Evolutionary conservation across 2,797 vertebrate species (phyloP).

Genomic region (Eutrigla gurnardus): DNA sequence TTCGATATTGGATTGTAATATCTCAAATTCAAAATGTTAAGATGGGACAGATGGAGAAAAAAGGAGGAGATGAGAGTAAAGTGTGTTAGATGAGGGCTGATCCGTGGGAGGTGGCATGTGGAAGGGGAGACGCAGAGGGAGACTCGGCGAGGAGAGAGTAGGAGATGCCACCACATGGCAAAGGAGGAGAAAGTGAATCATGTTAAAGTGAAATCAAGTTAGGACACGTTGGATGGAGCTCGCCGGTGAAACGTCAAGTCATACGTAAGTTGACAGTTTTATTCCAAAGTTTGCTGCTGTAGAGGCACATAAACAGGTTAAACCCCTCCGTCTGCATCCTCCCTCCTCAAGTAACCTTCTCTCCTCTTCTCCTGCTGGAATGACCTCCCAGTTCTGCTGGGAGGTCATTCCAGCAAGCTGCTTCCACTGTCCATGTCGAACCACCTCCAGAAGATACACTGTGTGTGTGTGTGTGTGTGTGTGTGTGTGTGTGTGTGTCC

Average conservation of each 20-base stretch:
- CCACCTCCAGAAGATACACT: slow-evolving; percentile 34
- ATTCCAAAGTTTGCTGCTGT: slow-evolving; percentile 25
- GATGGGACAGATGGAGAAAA: slow-evolving; percentile 5
- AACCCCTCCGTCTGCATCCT: slow-evolving; percentile 21
- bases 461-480: slow-evolving; percentile 1
- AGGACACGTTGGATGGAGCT: neutral
- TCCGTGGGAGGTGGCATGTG: neutral
- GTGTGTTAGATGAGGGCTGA: neutral
- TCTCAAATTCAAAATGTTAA: slow-evolving; percentile 1
- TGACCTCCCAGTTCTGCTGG: slow-evolving; percentile 44
- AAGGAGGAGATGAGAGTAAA: neutral
- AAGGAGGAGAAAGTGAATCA: slow-evolving; percentile 17
- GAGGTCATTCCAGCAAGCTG: slow-evolving; percentile 57
- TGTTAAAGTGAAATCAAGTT: slow-evolving; percentile 45
- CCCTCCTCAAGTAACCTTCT: slow-evolving; percentile 7
- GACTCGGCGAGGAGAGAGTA: neutral
- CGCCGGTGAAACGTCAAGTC: slow-evolving; percentile 21
- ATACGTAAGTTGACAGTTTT: slow-evolving; percentile 38
- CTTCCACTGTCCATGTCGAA: slow-evolving; percentile 56
- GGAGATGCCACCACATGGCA: neutral
- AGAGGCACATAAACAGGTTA: slow-evolving; percentile 15
- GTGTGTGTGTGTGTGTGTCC: too few relatives aligned
- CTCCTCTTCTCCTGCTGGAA: slow-evolving; percentile 17
- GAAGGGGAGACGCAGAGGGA: neutral
- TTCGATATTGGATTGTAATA: neutral